Conservation (phyloP, 1,140 invertebrate genomes). For the Drosophila yakuba region DNA sequence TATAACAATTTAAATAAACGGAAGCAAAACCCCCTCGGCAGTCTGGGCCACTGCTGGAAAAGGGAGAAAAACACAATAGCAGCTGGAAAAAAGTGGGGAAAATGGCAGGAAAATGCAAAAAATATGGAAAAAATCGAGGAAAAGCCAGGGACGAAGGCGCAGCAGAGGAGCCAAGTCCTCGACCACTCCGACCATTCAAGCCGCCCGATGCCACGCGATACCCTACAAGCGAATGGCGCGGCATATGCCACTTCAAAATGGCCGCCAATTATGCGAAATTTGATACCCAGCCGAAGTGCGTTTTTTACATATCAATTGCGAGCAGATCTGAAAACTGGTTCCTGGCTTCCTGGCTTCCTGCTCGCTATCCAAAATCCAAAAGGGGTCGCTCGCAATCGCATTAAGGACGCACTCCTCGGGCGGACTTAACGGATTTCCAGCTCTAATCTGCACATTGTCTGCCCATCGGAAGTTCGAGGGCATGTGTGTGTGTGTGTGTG, state of each 20-base stretch:
- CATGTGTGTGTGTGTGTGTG: constrained; percentile 23
- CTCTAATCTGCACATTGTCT: constrained; percentile 69
- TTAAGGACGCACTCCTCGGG: constrained; percentile 60
- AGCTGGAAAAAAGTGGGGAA: constrained; percentile 40
- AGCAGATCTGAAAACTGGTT: constrained; percentile 59
- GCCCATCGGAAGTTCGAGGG: constrained; percentile 31
- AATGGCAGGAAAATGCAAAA: constrained; percentile 28
- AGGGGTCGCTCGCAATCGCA: constrained; percentile 61
- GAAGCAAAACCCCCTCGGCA: neutral
- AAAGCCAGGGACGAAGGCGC: neutral
- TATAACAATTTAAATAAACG: neutral
- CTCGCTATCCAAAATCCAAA: constrained; percentile 25
- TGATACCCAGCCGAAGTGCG: constrained; percentile 50
- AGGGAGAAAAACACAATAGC: constrained; percentile 17
- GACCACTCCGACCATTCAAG: neutral
- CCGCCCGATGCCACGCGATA: constrained; percentile 4
- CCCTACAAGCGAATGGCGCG: constrained; percentile 24
- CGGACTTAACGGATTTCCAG: constrained; percentile 76
- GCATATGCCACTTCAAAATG: constrained; percentile 64
- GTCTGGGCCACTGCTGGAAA: neutral
- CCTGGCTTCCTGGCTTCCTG: constrained; percentile 25
- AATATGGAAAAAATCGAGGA: constrained; percentile 13
- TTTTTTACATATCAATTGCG: constrained; percentile 30
- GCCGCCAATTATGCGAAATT: constrained; percentile 77
- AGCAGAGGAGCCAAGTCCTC: constrained; percentile 6